Base-by-base conservation (phyloP, 2,888 invertebrate genomes). In the Ypsolopha scabrella region DNA sequence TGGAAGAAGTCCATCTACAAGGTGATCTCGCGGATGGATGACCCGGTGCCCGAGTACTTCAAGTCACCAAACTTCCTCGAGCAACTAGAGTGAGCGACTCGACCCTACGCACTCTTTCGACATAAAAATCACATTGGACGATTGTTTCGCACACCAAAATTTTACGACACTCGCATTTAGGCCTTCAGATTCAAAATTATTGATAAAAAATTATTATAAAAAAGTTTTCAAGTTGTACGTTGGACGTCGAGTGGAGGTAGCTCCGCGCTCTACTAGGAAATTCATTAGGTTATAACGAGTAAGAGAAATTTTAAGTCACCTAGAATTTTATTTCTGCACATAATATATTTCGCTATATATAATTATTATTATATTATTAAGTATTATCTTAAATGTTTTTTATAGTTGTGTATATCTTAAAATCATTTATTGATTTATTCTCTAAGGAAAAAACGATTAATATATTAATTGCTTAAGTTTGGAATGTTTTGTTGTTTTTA, bases 1-100 rank as follows among this genome's bases (percentile, higher is more conserved):
- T 99, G 99, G 99, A 99, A 99, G 90, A 99, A 99, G 87, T 94
- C 98, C 70, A 99, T 99, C 87, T 99, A 99, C 91, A 99, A 99
- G 87, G 94, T 99, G 72, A 99, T 99, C 86, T 98, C 98, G 69
- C 93, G 99, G 78, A 90, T 99, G 87, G 99, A 99, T 88, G 99
- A 99, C 87, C 94, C 95, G 59, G 96, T 99, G 70, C 99, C 99
- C 63, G 99, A 99, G 80, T 99, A 97, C 90, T 99, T 99, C 92
- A 99, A 99, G 87, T 96, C 97, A 71, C 97, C 98, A 64, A 98
- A 98, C 89, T 99, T 99, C 90, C 93, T 99, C 87, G 98, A 99
- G 82, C 97, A 98, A 85, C 91, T 99, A 74, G 98, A 97, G 91
- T 97, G 91, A 80, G 69, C 72, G 57, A 59, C 59, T 79, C 78